Conservation (phyloP, 2,888 invertebrate species). For the Anaspis maculata region DNA sequence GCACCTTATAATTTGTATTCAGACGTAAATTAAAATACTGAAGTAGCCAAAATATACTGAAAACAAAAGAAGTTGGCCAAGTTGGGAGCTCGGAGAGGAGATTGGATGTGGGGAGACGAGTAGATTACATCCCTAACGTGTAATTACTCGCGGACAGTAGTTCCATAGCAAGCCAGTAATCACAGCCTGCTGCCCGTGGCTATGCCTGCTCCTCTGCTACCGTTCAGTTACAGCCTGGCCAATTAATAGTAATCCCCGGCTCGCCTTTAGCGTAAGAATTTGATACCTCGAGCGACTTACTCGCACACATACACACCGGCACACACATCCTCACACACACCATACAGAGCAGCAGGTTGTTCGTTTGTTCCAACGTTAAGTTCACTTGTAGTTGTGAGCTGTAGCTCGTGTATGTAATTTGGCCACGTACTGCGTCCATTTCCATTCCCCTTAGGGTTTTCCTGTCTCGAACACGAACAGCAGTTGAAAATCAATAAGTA, state of each 20-base stretch:
- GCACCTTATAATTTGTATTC: conserved; percentile 18
- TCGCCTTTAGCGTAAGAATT: no score
- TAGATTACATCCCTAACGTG: conserved; percentile 34
- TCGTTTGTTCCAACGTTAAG: no score
- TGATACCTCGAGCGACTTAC: no score
- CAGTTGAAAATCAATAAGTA: no score
- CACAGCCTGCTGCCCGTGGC: conserved; percentile 31
- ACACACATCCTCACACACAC: no score
- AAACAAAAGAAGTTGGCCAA: conserved; percentile 18
- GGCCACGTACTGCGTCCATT: no score
- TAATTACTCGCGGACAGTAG: conserved; percentile 39
- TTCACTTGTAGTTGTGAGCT: no score
- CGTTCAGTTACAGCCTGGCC: conserved; percentile 23
- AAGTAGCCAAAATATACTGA: conserved; percentile 14
- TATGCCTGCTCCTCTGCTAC: conserved; percentile 31
- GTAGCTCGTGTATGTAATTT: no score
- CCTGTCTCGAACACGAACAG: no score
- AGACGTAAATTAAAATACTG: conserved; percentile 16
- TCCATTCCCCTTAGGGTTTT: no score
- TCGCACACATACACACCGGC: no score
- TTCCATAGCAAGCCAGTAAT: conserved; percentile 38
- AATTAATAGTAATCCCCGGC: conserved; percentile 11
- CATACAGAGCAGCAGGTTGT: no score
- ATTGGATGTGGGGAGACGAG: conserved; percentile 23
- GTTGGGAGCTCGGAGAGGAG: conserved; percentile 7